Conservation (phyloP, 2,113 vertebrate species). For the Indicator indicator region DNA sequence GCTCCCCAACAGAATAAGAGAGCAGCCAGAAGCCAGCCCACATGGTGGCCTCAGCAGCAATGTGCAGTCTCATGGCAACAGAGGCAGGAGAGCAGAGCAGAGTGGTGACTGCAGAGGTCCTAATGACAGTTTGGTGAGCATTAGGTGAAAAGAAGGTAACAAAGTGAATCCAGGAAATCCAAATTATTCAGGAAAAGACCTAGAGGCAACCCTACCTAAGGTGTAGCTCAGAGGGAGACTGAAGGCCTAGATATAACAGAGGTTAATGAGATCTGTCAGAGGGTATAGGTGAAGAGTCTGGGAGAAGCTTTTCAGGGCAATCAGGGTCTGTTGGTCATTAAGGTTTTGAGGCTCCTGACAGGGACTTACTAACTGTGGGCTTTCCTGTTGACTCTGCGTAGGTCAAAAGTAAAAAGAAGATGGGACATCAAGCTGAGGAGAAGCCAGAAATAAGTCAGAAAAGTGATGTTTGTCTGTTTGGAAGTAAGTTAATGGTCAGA, state of each 20-base stretch:
- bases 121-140: not conserved
- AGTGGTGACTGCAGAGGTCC: not conserved
- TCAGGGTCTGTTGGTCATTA: not conserved
- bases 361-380: not conserved
- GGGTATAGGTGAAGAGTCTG: not conserved
- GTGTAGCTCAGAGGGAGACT: not conserved
- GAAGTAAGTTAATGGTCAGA: not conserved
- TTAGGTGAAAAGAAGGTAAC: not conserved
- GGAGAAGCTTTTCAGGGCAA: not conserved
- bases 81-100: not conserved
- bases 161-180: not conserved
- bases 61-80: rapidly evolving
- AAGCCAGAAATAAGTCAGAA: not conserved
- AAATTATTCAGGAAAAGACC: not conserved
- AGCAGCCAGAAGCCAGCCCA: not conserved
- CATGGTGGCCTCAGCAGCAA: rapidly evolving
- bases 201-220: not conserved
- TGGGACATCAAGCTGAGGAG: not conserved
- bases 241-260: not conserved
- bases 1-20: not conserved
- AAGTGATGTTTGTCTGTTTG: not conserved
- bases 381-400: not conserved
- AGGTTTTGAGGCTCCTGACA: not conserved
- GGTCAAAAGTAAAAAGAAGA: not conserved
- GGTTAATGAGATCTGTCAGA: not conserved